Evolutionary conservation across 2,113 vertebrate genomes (phyloP).

Genomic region (Chiloscyllium plagiosum): DNA sequence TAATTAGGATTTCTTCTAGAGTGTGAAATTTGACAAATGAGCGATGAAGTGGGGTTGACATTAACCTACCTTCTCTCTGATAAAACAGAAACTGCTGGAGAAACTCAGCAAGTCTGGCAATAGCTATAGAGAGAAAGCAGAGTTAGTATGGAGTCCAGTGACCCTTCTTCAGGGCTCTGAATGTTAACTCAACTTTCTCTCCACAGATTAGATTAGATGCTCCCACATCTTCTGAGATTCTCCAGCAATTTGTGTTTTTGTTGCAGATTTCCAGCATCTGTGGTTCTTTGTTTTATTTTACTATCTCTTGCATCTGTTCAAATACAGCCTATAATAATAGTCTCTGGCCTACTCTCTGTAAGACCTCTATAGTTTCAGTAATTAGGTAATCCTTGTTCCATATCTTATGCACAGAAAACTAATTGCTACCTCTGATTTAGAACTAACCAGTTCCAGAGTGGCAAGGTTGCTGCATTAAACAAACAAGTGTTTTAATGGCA

Average conservation of each 20-base stretch:
- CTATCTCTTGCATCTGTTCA: neutral
- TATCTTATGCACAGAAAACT: neutral
- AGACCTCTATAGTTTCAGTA: neutral
- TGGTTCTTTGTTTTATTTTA: neutral
- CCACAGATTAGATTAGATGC: no score
- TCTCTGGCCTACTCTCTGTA: neutral
- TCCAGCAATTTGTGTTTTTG: no score
- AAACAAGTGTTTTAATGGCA: neutral
- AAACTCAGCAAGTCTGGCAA: no score
- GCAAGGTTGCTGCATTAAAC: neutral
- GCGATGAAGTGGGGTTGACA: neutral
- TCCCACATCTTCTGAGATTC: no score
- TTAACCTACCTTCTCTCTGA: neutral
- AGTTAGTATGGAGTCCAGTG: no score
- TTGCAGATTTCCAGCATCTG: no score
- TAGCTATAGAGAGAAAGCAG: no score
- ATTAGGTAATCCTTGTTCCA: neutral
- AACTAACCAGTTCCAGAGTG: neutral
- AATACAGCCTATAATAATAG: neutral
- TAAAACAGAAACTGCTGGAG: no score
- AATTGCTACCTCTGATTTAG: neutral
- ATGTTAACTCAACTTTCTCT: no score
- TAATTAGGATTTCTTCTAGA: neutral
- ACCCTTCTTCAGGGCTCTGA: no score
- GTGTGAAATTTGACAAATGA: neutral